Evolutionary conservation across 30 jellyfish, hydroid and myxozoan species (phyloP).

Genomic region (Sanderia malayensis): DNA sequence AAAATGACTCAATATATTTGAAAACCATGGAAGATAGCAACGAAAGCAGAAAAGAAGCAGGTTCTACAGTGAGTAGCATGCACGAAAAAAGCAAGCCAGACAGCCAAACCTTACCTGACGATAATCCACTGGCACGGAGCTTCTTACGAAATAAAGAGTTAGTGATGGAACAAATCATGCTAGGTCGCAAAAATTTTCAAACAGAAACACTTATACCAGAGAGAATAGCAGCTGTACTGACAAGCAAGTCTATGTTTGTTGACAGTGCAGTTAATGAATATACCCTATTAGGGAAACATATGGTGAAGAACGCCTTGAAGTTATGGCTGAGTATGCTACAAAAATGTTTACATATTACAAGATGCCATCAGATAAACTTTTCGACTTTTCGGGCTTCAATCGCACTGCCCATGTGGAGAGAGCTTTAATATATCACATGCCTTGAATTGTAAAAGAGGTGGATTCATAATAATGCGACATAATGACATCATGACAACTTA

Average conservation of each 20-base stretch:
- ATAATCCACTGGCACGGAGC: background rate
- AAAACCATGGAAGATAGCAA: too few species aligned
- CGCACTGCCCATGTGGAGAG: slow-evolving; percentile 32
- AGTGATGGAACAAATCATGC: background rate
- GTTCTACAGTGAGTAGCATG: too few species aligned
- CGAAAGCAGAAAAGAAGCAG: too few species aligned
- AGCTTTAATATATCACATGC: slow-evolving; percentile 13
- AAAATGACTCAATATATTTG: too few species aligned
- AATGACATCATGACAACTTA: slow-evolving; percentile 7
- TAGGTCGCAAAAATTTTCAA: too few species aligned
- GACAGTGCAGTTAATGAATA: background rate
- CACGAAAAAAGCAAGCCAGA: too few species aligned
- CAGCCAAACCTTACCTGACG: background rate
- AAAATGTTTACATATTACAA: background rate
- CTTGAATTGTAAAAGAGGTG: slow-evolving; percentile 25
- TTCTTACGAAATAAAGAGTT: background rate
- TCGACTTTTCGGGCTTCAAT: slow-evolving; percentile 17
- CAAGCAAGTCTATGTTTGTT: background rate
- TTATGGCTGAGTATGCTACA: background rate
- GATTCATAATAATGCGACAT: slow-evolving; percentile 29
- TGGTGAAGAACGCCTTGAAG: background rate
- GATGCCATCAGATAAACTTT: background rate
- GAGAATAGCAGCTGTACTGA: background rate
- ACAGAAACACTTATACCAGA: too few species aligned
- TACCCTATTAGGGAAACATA: background rate